A percentile compares a stretch with the other conserved stretches of the same genome.
Evolutionary conservation across 2,797 vertebrate genomes (phyloP).

Genomic region (Cyprinella venusta): DNA sequence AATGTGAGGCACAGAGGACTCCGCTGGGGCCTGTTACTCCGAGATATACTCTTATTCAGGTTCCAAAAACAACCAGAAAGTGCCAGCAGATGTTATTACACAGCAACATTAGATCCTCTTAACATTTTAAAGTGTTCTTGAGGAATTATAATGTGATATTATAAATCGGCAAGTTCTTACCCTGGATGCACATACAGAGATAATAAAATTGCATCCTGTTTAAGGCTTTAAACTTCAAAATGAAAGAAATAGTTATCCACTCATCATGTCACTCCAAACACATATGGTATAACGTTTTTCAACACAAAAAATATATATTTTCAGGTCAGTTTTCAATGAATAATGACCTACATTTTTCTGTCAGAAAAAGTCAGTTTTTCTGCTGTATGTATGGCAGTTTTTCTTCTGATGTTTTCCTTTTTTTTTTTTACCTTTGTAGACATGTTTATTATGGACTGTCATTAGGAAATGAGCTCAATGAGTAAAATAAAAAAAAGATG

Average conservation of each 20-base stretch:
- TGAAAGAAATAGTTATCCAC: neutral
- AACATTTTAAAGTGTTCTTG: neutral
- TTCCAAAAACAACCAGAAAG: conserved; percentile 17
- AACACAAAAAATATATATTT: neutral
- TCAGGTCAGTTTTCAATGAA: neutral
- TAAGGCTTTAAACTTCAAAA: neutral
- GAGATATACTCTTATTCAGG: neutral
- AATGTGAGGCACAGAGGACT: conserved; percentile 4
- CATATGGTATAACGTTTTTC: neutral
- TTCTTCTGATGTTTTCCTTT: neutral
- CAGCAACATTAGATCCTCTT: conserved; percentile 5
- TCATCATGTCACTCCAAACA: neutral
- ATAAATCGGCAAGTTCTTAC: neutral
- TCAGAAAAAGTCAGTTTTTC: neutral
- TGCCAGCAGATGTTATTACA: conserved; percentile 18
- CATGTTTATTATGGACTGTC: neutral
- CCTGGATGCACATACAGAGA: neutral
- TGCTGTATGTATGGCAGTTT: neutral
- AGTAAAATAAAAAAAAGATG: too few species aligned
- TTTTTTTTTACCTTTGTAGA: neutral
- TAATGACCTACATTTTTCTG: neutral
- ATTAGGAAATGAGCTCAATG: neutral
- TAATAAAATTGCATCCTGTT: neutral
- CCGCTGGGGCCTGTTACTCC: neutral
- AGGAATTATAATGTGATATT: conserved; percentile 11